These are phyloP conservation scores for Sakesphorus luctuosus DNA, from an alignment of 2,113 vertebrate species.

Conservation along the genomic window DNA sequence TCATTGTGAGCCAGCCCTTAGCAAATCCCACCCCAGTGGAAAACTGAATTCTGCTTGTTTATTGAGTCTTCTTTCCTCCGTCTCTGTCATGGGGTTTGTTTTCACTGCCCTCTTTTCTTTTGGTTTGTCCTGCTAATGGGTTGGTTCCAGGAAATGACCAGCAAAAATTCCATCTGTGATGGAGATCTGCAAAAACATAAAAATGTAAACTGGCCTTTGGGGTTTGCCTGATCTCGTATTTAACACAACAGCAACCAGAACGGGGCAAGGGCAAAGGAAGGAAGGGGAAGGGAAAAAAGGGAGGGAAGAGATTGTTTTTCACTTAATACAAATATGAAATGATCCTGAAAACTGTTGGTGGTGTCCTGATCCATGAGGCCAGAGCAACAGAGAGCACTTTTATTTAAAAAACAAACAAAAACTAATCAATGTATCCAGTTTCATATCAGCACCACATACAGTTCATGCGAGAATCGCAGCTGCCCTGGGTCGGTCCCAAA, in stretches of 20 bases:
- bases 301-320: not conserved
- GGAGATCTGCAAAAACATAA: constrained; percentile 73
- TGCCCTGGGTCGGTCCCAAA: not conserved
- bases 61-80: constrained; percentile 16
- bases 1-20: constrained; percentile 94
- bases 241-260: constrained; percentile 6
- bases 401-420: not conserved
- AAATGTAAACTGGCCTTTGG: constrained; percentile 23
- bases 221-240: not conserved
- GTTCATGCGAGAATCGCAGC: not conserved
- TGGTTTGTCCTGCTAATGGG: constrained; percentile 57
- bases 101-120: constrained; percentile 56
- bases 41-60: constrained; percentile 75
- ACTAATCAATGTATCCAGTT: not conserved
- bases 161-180: constrained; percentile 84
- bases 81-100: constrained; percentile 68
- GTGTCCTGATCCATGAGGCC: constrained; percentile 35
- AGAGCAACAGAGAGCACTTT: constrained; percentile 71
- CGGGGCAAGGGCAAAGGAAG: constrained; percentile 40
- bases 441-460: not conserved
- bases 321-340: not conserved
- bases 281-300: not conserved
- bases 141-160: constrained; percentile 76
- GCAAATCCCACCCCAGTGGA: constrained; percentile 86
- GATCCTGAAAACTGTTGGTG: constrained; percentile 61